Conservation (phyloP, 2,113 vertebrate species). For the Alligator sinensis region DNA sequence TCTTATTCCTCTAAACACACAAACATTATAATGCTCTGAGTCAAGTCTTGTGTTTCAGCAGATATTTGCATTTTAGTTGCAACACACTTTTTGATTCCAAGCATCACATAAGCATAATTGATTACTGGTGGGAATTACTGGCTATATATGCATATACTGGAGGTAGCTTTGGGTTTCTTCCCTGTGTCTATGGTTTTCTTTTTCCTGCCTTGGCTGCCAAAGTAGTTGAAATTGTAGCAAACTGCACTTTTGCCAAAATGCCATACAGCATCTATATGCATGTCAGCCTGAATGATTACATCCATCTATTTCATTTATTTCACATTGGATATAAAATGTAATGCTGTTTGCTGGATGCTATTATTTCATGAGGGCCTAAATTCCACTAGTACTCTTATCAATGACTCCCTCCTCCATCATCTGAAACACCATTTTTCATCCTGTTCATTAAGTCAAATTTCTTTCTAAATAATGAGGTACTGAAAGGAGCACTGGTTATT, state of each 20-base stretch:
- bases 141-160: background rate
- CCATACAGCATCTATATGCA: background rate
- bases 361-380: background rate
- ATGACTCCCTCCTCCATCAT: background rate
- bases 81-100: background rate
- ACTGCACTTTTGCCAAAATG: background rate
- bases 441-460: background rate
- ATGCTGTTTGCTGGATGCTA: background rate
- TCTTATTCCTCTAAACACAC: background rate
- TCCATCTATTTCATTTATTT: conserved; percentile 16
- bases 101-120: background rate
- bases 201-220: background rate
- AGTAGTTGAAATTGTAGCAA: background rate
- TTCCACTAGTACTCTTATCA: background rate
- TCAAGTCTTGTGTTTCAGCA: background rate
- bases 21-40: background rate
- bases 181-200: background rate
- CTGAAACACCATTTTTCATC: background rate
- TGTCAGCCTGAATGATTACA: conserved; percentile 17
- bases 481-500: background rate
- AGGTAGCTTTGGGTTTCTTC: background rate
- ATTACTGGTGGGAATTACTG: background rate
- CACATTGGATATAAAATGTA: background rate
- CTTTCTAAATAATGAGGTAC: background rate
- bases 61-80: background rate